Percentiles rank a stretch among this genome's conserved stretches.
Evolutionary conservation across 2,888 invertebrate genomes (phyloP).

Genomic region (Adela reaumurella): DNA sequence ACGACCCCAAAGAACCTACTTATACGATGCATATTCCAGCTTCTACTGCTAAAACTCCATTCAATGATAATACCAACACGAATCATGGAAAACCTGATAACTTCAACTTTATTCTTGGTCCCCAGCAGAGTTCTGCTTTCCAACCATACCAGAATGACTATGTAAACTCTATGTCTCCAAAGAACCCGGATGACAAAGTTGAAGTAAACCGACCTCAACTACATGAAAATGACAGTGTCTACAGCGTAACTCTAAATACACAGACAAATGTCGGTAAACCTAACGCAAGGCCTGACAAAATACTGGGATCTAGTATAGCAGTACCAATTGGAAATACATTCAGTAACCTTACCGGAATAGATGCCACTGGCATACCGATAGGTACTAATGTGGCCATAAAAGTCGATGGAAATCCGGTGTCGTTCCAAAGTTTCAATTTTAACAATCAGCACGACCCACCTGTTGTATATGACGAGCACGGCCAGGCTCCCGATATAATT

Average conservation of each 20-base stretch:
- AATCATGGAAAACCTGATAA: neutral
- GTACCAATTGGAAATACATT: constrained; percentile 28
- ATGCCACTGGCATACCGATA: constrained; percentile 42
- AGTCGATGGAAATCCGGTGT: constrained; percentile 38
- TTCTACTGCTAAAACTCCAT: constrained; percentile 14
- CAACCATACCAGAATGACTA: neutral
- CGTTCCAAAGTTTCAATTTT: constrained; percentile 27
- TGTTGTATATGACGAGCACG: constrained; percentile 20
- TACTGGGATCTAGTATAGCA: constrained; percentile 35
- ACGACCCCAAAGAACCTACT: constrained; percentile 29
- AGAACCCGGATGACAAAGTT: neutral
- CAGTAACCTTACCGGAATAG: constrained; percentile 25
- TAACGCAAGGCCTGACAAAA: constrained; percentile 25
- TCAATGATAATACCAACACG: neutral
- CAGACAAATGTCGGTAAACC: constrained; percentile 35
- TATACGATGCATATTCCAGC: constrained; percentile 41
- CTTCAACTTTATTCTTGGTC: neutral
- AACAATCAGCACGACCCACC: constrained; percentile 25
- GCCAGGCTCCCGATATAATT: constrained; percentile 20
- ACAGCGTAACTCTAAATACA: constrained; percentile 37
- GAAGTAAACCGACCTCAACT: neutral
- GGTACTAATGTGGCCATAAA: constrained; percentile 48
- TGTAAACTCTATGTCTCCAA: neutral
- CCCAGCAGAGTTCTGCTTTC: neutral
- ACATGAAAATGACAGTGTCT: constrained; percentile 27